phyloP scores from a whole-genome alignment of 2,113 vertebrate genomes.

The Ctenomys sociabilis region DNA sequence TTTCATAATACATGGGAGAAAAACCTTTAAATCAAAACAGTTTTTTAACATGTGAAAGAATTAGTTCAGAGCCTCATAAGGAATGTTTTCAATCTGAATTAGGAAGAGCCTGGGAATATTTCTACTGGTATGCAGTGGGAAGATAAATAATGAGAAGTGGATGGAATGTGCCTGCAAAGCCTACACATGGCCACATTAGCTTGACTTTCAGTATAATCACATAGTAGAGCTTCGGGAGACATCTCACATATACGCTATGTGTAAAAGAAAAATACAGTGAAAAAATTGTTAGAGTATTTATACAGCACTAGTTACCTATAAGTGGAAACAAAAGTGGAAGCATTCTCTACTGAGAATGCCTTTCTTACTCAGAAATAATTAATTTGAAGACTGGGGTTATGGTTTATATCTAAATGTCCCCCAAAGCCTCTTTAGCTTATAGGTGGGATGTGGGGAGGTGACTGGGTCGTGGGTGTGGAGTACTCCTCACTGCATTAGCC shows the following conservation, averaged over 20 bases:
- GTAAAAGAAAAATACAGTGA: not conserved
- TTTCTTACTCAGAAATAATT: conserved; percentile 9
- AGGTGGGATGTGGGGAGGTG: not conserved
- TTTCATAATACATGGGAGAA: not conserved
- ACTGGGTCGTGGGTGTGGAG: not conserved
- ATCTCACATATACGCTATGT: not conserved
- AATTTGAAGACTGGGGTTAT: not conserved
- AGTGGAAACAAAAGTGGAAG: not conserved
- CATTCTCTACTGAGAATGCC: not conserved
- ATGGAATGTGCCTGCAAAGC: not conserved
- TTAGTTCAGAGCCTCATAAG: not conserved
- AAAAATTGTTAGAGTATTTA: not conserved
- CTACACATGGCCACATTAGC: not conserved
- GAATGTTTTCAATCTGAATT: conserved; percentile 35
- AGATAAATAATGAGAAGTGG: not conserved
- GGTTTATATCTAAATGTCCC: not conserved
- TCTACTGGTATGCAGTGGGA: not conserved
- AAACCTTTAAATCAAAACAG: not conserved
- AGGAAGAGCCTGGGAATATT: not conserved
- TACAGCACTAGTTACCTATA: not conserved
- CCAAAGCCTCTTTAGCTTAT: not conserved
- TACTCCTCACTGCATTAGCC: not conserved
- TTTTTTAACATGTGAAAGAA: not conserved
- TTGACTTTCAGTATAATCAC: not conserved
- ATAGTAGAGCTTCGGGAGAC: not conserved